Base-by-base conservation (phyloP, 2,113 vertebrate species). In the Strix uralensis region DNA sequence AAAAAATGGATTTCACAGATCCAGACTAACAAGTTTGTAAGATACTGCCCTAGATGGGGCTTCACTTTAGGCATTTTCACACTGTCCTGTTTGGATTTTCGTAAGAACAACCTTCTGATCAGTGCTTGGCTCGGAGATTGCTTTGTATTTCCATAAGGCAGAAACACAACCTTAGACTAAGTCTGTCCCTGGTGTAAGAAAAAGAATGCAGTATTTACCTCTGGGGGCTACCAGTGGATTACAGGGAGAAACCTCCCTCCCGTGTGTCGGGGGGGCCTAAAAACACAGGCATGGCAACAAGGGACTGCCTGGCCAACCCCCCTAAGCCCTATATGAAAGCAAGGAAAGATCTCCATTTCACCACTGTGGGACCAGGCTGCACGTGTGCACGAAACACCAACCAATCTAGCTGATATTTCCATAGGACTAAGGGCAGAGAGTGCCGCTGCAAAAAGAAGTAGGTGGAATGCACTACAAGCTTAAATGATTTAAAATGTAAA, bases 121-220 rank as follows among this genome's bases (percentile, higher is more conserved):
- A 71, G 29, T 15, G 40, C 42, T 86, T 2, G 2, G 29, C 70
- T 88, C 77, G 63, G 38, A 94, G 38, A 59, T 16, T 32, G 42
- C 46, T 88, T 63, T n/a, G 4, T 32, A 84, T 90, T 93, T 95
- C 82, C 82, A n/a, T 70, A 80, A 57, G 2, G 11, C 20, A 47
- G 72, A 90, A 74, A 88, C 71, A 90, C n/a, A 83, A 34, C 72
- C 77, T 83, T n/a, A 86, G 89, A 63, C 77, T 62, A 38, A 88
- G 75, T 72, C 88, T 88, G 81, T 54, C 34, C 71, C 73, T 0
- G 0, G 13, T 17, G 20, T 34, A 66, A 82, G 47, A 58, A 89
- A 55, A 59, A 38, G 3, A 62, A 13, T 5, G 23, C 13, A 44
- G 32, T 52, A 71, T 52, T 79, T 82, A 59, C 22, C 54, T 88